Percentiles rank a stretch among this genome's conserved stretches.
phyloP scores from a whole-genome alignment of 2,888 invertebrate species.

The Apeira syringaria region DNA sequence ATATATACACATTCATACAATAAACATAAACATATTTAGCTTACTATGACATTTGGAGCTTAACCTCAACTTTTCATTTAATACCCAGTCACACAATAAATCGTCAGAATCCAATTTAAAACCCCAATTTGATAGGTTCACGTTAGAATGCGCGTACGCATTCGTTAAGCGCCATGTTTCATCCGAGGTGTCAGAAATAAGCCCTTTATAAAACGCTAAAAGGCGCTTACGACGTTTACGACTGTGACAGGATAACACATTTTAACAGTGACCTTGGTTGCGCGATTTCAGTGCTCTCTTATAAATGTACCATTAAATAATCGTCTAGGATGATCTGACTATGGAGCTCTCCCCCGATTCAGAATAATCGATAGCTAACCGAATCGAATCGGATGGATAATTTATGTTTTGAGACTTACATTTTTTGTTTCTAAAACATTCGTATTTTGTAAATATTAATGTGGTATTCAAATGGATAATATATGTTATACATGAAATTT shows the following conservation, averaged over 20 bases:
- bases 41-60: not conserved
- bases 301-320: no score
- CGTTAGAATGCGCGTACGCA: conserved; percentile 54
- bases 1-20: no score
- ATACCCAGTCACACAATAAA: conserved; percentile 36
- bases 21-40: no score
- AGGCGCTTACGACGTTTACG: conserved; percentile 52
- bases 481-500: no score
- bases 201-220: conserved; percentile 68
- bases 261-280: conserved; percentile 5
- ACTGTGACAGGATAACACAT: not conserved
- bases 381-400: no score
- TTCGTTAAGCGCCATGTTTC: conserved; percentile 72
- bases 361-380: no score
- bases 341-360: no score
- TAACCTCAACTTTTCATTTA: conserved; percentile 2
- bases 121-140: conserved; percentile 51
- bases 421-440: no score
- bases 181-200: conserved; percentile 79
- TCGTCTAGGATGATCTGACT: no score
- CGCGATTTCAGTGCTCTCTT: not conserved
- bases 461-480: no score
- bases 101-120: conserved; percentile 55
- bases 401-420: no score
- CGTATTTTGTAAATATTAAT: no score